Evolutionary conservation across 2,888 invertebrate genomes (phyloP), one percentile per base, ranked within the genome.

Genomic region (Thalpophila matura): DNA sequence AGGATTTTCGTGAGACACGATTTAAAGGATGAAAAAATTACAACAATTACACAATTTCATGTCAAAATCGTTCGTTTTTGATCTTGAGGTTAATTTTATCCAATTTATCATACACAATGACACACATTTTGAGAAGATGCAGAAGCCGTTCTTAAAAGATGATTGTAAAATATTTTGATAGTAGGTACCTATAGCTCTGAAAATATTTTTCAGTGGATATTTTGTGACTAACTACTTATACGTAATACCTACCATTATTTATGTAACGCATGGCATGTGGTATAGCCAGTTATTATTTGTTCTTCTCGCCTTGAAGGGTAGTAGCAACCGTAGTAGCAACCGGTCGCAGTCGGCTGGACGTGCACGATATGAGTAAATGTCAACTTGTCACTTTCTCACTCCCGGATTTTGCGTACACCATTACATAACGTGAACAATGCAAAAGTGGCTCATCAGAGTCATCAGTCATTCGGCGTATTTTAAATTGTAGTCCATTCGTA

Each of bases 351-450:
- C 64, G 67, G 71, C 67, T 63, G 59, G 56, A 45, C 47, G 57
- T 63, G 58, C 45, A 61, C 69, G 57, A 46, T 70, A 62, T 60
- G 64, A 68, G 61, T 77, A 77, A 87, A 86, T 86, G 83, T 82
- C 86, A 86, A 80, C 75, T 56, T 76, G 67, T 69, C 60, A 80
- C 86, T 87, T 87, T 87, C 85, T 83, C 80, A 60, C 46, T 77
- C 81, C 78, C 77, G 76, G 79, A 78, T 74, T 72, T 76, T 50
- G 49, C 40, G 47, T 29, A 51, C 38, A 46, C 10, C 27, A 59
- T 76, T 56, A 60, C 55, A 63, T 73, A 72, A 68, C 37, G 29
- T 38, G 26, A 49, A 68, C 38, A 26, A 56, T 37, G 12, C 10
- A 24, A 35, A 43, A 65, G 37, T 31, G 16, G 62, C 37, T 62